These are phyloP conservation scores for Anastrepha ludens DNA, from an alignment of 1,140 invertebrate genomes.

Conservation along the genomic window DNA sequence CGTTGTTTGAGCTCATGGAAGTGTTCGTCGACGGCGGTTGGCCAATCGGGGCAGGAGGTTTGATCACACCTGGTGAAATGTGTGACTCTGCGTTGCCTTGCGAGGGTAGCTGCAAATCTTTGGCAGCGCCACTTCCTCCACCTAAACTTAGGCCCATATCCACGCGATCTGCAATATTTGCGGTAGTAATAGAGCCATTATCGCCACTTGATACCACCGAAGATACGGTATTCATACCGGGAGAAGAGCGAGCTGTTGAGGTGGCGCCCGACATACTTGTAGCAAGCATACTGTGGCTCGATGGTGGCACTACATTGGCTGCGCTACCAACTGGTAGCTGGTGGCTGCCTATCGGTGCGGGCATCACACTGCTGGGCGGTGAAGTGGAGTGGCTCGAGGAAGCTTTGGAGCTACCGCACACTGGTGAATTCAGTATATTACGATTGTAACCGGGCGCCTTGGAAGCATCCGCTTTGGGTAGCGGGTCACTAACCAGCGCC, in stretches of 20 bases:
- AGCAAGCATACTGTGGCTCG: slow-evolving; percentile 44
- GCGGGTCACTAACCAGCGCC: slow-evolving; percentile 77
- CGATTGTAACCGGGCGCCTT: slow-evolving; percentile 89
- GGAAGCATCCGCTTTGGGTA: slow-evolving; percentile 82
- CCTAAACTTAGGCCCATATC: slow-evolving; percentile 53
- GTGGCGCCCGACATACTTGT: slow-evolving; percentile 61
- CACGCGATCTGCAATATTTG: slow-evolving; percentile 50
- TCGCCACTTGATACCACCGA: slow-evolving; percentile 46
- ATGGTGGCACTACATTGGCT: not conserved
- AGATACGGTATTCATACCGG: slow-evolving; percentile 58
- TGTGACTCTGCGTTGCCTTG: slow-evolving; percentile 3
- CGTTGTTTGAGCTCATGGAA: slow-evolving; percentile 8
- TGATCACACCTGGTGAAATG: slow-evolving; percentile 73
- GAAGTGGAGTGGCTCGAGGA: slow-evolving; percentile 77
- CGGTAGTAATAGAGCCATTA: not conserved
- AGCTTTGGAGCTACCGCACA: slow-evolving; percentile 78
- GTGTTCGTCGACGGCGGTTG: slow-evolving; percentile 59
- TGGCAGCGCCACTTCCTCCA: not conserved
- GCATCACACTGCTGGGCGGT: slow-evolving; percentile 65
- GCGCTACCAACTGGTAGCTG: not conserved
- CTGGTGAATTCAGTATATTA: slow-evolving; percentile 82
- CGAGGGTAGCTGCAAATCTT: slow-evolving; percentile 16
- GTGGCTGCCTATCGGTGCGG: slow-evolving; percentile 42
- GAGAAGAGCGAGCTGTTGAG: not conserved
- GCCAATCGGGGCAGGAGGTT: slow-evolving; percentile 63